phyloP scores from a whole-genome alignment of 2,797 vertebrate species.

The Gallirallus australis region DNA sequence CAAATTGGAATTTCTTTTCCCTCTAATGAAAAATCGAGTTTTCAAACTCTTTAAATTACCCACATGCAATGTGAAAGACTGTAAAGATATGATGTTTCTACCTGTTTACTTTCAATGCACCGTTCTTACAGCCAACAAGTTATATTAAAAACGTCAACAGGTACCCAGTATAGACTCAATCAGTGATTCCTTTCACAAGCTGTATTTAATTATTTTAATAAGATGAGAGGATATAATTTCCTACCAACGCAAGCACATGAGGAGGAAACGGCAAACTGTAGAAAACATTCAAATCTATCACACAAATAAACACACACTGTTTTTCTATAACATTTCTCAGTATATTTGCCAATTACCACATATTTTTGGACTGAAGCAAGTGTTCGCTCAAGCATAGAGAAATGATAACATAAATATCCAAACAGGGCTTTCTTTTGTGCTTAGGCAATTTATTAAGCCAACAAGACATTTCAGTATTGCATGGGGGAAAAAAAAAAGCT shows the following conservation, averaged over 20 bases:
- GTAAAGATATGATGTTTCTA: background rate
- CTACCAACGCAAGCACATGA: background rate
- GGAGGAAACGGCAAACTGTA: background rate
- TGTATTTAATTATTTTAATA: background rate
- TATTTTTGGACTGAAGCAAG: slow-evolving; percentile 13
- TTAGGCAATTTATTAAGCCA: slow-evolving; percentile 26
- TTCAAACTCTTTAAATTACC: background rate
- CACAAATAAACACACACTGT: background rate
- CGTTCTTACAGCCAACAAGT: background rate
- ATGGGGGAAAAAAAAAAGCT: background rate
- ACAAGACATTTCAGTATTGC: background rate
- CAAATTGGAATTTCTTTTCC: slow-evolving; percentile 30
- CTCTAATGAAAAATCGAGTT: slow-evolving; percentile 29
- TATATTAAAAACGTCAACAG: background rate
- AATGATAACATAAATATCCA: slow-evolving; percentile 9
- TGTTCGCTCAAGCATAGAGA: slow-evolving; percentile 1
- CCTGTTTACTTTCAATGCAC: background rate
- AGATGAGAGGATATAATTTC: background rate
- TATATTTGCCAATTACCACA: background rate
- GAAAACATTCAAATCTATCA: background rate
- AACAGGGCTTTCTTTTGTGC: background rate
- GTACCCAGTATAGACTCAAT: background rate
- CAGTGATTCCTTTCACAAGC: background rate
- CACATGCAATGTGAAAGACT: background rate
- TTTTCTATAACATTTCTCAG: background rate